These are phyloP conservation scores for Cabera pusaria DNA, from an alignment of 2,888 invertebrate genomes.

Conservation along the genomic window DNA sequence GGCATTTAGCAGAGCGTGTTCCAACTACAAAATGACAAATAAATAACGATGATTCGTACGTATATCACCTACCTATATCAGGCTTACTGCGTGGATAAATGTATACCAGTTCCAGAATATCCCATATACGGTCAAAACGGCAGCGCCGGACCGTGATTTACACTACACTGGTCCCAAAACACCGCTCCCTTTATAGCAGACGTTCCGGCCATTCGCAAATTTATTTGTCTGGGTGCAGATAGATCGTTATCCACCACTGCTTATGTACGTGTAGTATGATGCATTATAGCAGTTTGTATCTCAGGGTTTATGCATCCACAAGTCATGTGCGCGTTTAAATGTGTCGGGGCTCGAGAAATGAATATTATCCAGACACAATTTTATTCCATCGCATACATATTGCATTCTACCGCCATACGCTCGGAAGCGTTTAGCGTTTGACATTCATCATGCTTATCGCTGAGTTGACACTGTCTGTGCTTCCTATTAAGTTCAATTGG, in stretches of 20 bases:
- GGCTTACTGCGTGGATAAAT: too few relatives aligned
- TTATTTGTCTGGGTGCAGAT: slow-evolving; percentile 61
- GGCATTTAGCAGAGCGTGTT: too few relatives aligned
- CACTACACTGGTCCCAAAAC: slow-evolving; percentile 51
- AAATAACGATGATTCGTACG: too few relatives aligned
- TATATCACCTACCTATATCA: too few relatives aligned
- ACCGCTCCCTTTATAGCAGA: slow-evolving; percentile 56
- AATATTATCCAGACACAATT: too few relatives aligned
- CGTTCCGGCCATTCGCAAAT: slow-evolving; percentile 59
- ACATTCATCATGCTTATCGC: too few relatives aligned
- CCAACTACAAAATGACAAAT: too few relatives aligned
- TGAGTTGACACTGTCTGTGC: too few relatives aligned
- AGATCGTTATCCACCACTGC: slow-evolving; percentile 43
- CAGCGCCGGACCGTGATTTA: slow-evolving; percentile 59
- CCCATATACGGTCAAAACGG: slow-evolving; percentile 37
- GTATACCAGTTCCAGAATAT: slow-evolving; percentile 4
- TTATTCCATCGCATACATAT: too few relatives aligned
- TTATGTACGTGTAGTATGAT: slow-evolving; percentile 10
- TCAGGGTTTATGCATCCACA: not conserved
- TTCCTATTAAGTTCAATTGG: too few relatives aligned
- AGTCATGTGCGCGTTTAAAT: not conserved
- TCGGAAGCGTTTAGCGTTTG: too few relatives aligned
- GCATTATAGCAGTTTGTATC: slow-evolving; percentile 10
- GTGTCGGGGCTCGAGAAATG: not conserved
- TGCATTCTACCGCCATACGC: too few relatives aligned